phyloP scores from a whole-genome alignment of 2,113 vertebrate genomes.

The Leptocoma aspasia region DNA sequence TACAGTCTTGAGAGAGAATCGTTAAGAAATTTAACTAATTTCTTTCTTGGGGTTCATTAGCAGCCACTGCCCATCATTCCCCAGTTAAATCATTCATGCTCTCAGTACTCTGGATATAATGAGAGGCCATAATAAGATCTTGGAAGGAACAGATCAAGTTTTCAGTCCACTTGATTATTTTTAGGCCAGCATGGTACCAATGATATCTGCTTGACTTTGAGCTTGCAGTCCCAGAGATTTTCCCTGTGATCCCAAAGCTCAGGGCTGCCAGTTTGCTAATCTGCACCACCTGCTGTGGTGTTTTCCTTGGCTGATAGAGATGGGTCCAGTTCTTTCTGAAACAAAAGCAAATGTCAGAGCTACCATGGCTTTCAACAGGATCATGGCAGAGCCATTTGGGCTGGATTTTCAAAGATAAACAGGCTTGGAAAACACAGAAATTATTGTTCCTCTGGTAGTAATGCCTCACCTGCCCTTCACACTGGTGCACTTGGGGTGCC shows the following conservation, averaged over 20 bases:
- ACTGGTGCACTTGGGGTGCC: not conserved
- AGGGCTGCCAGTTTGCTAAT: not conserved
- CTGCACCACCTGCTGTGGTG: not conserved
- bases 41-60: not conserved
- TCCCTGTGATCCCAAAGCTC: not conserved
- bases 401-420: not conserved
- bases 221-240: not conserved
- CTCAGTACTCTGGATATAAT: not conserved
- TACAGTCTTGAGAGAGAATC: not conserved
- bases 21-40: not conserved
- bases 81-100: slow-evolving; percentile 40
- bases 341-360: not conserved
- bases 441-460: not conserved
- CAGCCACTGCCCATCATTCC: not conserved
- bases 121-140: slow-evolving; percentile 29
- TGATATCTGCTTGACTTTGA: not conserved
- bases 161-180: not conserved
- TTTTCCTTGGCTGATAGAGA: not conserved
- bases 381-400: not conserved
- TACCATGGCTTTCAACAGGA: not conserved
- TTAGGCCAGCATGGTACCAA: not conserved
- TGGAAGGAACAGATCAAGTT: not conserved
- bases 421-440: not conserved
- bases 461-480: not conserved
- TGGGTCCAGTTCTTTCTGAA: not conserved